phyloP scores from a whole-genome alignment of 2,888 invertebrate species.

The Hipparchia semele region DNA sequence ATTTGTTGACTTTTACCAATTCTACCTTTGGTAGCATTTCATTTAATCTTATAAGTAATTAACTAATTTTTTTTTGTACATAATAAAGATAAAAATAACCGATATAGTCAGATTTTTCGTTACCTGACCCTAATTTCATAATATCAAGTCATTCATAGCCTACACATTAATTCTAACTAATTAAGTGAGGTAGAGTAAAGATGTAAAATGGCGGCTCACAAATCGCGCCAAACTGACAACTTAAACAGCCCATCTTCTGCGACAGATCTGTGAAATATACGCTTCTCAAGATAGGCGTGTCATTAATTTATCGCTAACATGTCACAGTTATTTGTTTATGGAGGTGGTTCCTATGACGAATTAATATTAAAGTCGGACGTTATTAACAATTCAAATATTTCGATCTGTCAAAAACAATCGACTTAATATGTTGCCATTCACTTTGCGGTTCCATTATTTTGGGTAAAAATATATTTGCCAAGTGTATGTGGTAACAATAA shows the following conservation, averaged over 20 bases:
- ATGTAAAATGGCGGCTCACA: conserved; percentile 79
- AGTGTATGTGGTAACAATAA: conserved; percentile 44
- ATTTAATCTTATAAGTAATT: neutral
- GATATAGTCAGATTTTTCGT: neutral
- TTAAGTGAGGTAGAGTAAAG: conserved; percentile 79
- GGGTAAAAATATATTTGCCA: conserved; percentile 37
- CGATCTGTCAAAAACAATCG: conserved; percentile 13
- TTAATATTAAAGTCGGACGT: neutral
- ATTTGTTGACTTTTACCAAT: conserved; percentile 10
- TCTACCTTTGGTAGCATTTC: neutral
- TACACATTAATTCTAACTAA: conserved; percentile 79
- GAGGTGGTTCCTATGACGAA: conserved; percentile 9
- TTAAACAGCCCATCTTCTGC: conserved; percentile 77
- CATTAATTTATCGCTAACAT: conserved; percentile 78
- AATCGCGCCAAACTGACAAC: conserved; percentile 78
- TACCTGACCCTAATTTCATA: conserved; percentile 64
- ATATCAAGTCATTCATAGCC: conserved; percentile 74
- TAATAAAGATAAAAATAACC: neutral
- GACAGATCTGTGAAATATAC: conserved; percentile 79
- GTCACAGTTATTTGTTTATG: conserved; percentile 72
- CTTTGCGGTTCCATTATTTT: conserved; percentile 28
- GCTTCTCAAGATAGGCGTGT: conserved; percentile 70
- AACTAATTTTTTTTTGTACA: neutral
- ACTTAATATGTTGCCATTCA: conserved; percentile 11
- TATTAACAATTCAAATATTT: neutral